These are phyloP conservation scores for Beris morrisii DNA, from an alignment of 2,888 invertebrate genomes.

Conservation along the genomic window DNA sequence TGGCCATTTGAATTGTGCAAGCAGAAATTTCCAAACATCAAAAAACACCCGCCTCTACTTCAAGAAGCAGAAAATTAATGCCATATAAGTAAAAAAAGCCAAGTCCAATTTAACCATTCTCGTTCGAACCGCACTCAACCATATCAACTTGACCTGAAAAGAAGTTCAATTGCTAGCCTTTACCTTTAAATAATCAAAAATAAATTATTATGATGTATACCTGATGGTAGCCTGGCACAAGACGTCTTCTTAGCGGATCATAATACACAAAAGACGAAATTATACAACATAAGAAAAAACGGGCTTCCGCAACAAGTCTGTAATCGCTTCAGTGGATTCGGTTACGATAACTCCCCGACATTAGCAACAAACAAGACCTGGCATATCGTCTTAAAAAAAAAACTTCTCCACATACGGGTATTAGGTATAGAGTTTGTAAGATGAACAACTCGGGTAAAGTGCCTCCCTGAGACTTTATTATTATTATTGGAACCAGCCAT, in stretches of 20 bases:
- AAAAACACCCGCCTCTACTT: too few relatives aligned
- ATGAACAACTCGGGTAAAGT: too few relatives aligned
- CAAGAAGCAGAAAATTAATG: too few relatives aligned
- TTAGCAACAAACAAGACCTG: too few relatives aligned
- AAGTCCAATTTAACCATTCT: too few relatives aligned
- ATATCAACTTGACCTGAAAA: conserved; percentile 20
- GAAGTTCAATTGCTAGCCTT: conserved; percentile 23
- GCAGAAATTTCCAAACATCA: too few relatives aligned
- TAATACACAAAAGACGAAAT: background rate
- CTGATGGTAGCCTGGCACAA: background rate
- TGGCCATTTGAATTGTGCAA: too few relatives aligned
- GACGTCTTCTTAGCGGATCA: background rate
- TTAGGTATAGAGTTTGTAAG: too few relatives aligned
- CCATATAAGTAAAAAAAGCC: too few relatives aligned
- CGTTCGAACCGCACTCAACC: conserved; percentile 9
- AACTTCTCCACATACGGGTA: too few relatives aligned
- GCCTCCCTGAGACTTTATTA: conserved; percentile 8
- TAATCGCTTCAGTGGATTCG: conserved; percentile 8
- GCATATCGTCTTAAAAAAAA: too few relatives aligned
- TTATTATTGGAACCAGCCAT: conserved; percentile 17
- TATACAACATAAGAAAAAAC: background rate
- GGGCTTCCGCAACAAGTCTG: conserved; percentile 15
- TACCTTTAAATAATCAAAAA: conserved; percentile 11
- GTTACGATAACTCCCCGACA: background rate
- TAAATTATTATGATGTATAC: background rate